phyloP scores from a whole-genome alignment of 2,797 vertebrate species.

The Acanthopagrus latus region DNA sequence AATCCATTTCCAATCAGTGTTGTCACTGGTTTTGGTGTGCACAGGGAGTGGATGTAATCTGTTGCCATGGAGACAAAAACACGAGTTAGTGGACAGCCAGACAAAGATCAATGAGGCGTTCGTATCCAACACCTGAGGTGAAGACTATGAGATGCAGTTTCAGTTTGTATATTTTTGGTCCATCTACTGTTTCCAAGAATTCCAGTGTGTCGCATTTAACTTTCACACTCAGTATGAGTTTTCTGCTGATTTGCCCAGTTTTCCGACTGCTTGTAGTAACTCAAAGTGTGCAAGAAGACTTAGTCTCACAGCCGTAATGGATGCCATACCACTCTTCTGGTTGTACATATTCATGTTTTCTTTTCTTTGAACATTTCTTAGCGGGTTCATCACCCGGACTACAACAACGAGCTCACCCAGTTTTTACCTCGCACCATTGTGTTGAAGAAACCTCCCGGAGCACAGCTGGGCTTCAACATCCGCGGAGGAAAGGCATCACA shows the following conservation, averaged over 20 bases:
- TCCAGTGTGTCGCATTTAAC: not conserved
- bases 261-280: not conserved
- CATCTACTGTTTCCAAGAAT: too few relatives aligned
- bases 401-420: conserved; percentile 97
- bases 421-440: conserved; percentile 94
- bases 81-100: too few relatives aligned
- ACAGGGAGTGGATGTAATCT: not conserved
- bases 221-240: not conserved
- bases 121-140: not conserved
- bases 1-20: fast-evolving
- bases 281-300: not conserved
- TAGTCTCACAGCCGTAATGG: not conserved
- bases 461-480: conserved; percentile 98
- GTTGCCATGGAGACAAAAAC: not conserved
- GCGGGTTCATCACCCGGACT: conserved; percentile 95
- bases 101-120: not conserved
- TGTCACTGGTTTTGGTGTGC: not conserved
- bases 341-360: not conserved
- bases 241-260: not conserved
- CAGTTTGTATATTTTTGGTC: not conserved
- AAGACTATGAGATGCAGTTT: not conserved
- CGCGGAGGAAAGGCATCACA: conserved; percentile 98
- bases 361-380: conserved; percentile 60
- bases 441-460: conserved; percentile 96
- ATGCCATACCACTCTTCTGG: not conserved